A percentile compares a stretch with the other conserved stretches of the same genome.
phyloP scores from a whole-genome alignment of 2,113 vertebrate species.

The Mus spicilegus region DNA sequence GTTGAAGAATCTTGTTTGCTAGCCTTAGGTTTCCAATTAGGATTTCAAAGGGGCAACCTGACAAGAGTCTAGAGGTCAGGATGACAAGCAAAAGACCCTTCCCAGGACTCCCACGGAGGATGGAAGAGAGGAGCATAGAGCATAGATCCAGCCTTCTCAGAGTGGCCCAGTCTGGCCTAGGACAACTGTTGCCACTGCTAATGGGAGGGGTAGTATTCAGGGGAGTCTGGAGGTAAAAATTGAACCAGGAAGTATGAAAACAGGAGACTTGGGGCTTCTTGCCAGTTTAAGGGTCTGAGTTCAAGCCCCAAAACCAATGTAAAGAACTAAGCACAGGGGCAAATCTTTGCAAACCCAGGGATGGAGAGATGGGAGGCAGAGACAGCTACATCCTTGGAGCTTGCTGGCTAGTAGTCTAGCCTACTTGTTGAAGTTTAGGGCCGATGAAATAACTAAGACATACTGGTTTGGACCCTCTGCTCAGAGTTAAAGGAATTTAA shows the following conservation, averaged over 20 bases:
- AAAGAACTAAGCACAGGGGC: neutral
- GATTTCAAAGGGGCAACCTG: neutral
- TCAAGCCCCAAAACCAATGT: neutral
- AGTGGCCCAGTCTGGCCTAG: neutral
- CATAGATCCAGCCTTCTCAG: neutral
- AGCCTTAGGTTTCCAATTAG: neutral
- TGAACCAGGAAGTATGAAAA: neutral
- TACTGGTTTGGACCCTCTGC: neutral
- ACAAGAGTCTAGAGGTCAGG: neutral
- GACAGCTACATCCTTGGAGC: no score
- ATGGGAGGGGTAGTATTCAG: neutral
- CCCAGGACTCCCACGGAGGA: neutral
- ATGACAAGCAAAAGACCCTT: neutral
- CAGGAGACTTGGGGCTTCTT: neutral
- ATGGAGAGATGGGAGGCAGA: neutral
- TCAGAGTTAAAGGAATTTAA: neutral
- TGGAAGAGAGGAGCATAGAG: neutral
- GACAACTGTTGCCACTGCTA: neutral
- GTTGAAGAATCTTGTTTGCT: neutral
- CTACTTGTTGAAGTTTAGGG: neutral
- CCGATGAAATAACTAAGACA: neutral
- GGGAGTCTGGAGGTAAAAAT: neutral
- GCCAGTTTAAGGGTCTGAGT: neutral
- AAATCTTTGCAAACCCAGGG: neutral
- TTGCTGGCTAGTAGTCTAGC: neutral